Conservation (phyloP, 2,797 vertebrate species). For the Danio albolineatus region DNA sequence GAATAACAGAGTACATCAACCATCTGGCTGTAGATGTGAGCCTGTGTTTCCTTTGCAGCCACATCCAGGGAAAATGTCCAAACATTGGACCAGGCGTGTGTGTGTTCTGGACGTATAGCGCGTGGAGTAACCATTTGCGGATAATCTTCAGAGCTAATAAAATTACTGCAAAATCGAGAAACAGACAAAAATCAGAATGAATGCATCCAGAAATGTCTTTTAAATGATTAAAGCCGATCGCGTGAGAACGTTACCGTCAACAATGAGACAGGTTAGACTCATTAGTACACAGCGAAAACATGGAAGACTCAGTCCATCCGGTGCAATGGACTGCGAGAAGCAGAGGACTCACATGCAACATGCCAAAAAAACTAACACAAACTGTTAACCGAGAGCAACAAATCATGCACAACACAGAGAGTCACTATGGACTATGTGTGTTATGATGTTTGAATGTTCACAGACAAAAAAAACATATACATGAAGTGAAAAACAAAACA, state of each 20-base stretch:
- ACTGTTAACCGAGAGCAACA: slow-evolving; percentile 18
- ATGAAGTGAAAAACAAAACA: background rate
- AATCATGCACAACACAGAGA: slow-evolving; percentile 12
- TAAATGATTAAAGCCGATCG: background rate
- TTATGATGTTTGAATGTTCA: slow-evolving; percentile 8
- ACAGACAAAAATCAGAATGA: slow-evolving; percentile 53
- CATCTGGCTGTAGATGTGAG: slow-evolving; percentile 15
- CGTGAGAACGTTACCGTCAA: slow-evolving; percentile 27
- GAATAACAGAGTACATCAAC: slow-evolving; percentile 1
- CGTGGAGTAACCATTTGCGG: slow-evolving; percentile 42
- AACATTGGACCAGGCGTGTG: slow-evolving; percentile 1
- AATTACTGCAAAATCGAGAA: slow-evolving; percentile 74
- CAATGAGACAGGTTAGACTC: background rate
- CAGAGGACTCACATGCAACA: slow-evolving; percentile 32
- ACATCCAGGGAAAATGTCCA: slow-evolving; percentile 38
- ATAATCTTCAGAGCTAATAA: slow-evolving; percentile 65
- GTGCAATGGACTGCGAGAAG: slow-evolving; percentile 29
- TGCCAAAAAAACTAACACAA: slow-evolving; percentile 25
- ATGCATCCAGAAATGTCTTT: background rate
- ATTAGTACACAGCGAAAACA: slow-evolving; percentile 36
- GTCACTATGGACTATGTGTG: slow-evolving; percentile 10
- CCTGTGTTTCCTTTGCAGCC: slow-evolving; percentile 17
- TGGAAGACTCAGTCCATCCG: background rate
- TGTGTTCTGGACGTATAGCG: slow-evolving; percentile 45
- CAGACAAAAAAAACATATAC: slow-evolving; percentile 1